These are phyloP conservation scores for Ptychoptera contaminata DNA, from an alignment of 2,888 invertebrate genomes.

Conservation along the genomic window DNA sequence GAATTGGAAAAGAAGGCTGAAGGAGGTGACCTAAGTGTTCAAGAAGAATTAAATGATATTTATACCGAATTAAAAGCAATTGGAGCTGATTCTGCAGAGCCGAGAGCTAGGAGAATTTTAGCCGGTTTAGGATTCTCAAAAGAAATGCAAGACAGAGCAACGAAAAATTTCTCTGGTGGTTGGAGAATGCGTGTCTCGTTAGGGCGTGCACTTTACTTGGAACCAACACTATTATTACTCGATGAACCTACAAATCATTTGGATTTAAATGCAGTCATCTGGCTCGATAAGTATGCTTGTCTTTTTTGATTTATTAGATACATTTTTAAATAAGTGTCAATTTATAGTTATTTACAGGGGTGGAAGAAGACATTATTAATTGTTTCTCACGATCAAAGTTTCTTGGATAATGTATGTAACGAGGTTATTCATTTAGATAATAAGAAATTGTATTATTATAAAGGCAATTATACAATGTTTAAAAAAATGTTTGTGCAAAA, in stretches of 20 bases:
- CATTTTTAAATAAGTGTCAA: background rate
- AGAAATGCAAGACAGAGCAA: slow-evolving; percentile 79
- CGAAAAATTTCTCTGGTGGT: slow-evolving; percentile 82
- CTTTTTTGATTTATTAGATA: background rate
- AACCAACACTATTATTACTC: slow-evolving; percentile 89
- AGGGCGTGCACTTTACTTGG: slow-evolving; percentile 89
- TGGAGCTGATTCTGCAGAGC: slow-evolving; percentile 95
- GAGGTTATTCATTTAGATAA: slow-evolving; percentile 96
- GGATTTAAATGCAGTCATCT: slow-evolving; percentile 98
- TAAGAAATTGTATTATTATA: slow-evolving; percentile 89
- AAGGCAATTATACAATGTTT: slow-evolving; percentile 95
- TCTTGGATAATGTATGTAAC: slow-evolving; percentile 98
- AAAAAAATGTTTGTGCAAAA: slow-evolving; percentile 98
- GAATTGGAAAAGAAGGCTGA: slow-evolving; percentile 60
- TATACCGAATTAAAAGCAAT: slow-evolving; percentile 92
- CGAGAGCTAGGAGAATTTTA: slow-evolving; percentile 85
- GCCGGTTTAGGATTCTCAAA: slow-evolving; percentile 92
- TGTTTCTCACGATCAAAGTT: slow-evolving; percentile 99
- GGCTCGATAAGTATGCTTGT: slow-evolving; percentile 80
- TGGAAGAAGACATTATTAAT: slow-evolving; percentile 99
- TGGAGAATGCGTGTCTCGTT: slow-evolving; percentile 99
- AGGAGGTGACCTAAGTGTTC: slow-evolving; percentile 54
- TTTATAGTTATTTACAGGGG: slow-evolving; percentile 70
- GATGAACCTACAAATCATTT: slow-evolving; percentile 99
- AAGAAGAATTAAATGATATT: slow-evolving; percentile 72